These are phyloP conservation scores for Nematostella vectensis DNA, from an alignment of 92 coral and sea anemone species.

Conservation along the genomic window DNA sequence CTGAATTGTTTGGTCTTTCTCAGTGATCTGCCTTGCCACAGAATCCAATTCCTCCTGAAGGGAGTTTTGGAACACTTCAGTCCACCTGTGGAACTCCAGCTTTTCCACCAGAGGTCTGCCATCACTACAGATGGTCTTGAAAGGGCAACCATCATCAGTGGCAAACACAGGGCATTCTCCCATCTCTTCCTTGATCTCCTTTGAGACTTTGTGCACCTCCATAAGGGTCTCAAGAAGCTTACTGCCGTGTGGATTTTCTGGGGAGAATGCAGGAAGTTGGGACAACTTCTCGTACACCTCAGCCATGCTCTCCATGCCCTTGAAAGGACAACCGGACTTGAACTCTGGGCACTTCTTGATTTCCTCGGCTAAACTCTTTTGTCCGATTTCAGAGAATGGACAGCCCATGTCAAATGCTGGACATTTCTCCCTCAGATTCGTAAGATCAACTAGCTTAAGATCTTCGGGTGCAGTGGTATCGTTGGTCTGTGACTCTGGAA, in stretches of 20 bases:
- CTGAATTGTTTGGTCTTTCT: constrained; percentile 49
- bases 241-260: constrained; percentile 64
- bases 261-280: constrained; percentile 54
- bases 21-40: constrained; percentile 39
- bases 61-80: constrained; percentile 54
- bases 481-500: constrained; percentile 4
- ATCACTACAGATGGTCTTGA: constrained; percentile 91
- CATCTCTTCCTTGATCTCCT: constrained; percentile 61
- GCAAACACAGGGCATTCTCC: constrained; percentile 89
- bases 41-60: constrained; percentile 30
- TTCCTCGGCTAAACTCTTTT: constrained; percentile 20
- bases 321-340: constrained; percentile 86
- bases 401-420: constrained; percentile 57
- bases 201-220: constrained; percentile 67
- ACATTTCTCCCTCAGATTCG: constrained; percentile 40
- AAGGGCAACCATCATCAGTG: constrained; percentile 87
- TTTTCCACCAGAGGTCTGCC: constrained; percentile 78
- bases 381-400: constrained; percentile 53
- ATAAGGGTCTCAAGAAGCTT: constrained; percentile 66
- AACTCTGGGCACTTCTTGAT: constrained; percentile 70
- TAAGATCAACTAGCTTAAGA: constrained; percentile 27
- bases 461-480: constrained; percentile 18
- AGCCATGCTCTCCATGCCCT: constrained; percentile 51
- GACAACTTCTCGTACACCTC: constrained; percentile 67
- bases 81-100: constrained; percentile 70